Base-by-base conservation (phyloP, 1,140 invertebrate genomes). In the Eupristina koningsbergeri region DNA sequence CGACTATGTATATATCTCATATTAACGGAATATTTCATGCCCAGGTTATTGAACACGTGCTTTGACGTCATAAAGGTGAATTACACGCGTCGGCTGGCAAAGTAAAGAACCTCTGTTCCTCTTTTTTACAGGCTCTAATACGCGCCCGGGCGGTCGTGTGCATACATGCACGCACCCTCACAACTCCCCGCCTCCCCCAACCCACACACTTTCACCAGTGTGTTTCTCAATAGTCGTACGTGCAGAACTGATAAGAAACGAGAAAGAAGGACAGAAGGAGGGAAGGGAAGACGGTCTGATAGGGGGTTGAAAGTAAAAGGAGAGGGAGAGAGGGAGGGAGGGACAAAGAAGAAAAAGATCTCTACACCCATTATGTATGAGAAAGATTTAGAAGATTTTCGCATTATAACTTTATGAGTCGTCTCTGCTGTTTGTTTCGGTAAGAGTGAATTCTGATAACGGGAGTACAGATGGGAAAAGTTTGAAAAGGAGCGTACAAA, bases 31-130 rank as follows among this genome's bases (percentile, higher is more conserved):
- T 79, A 84, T 84, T 84, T 84, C 76, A 73, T 74, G 39, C 29
- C 29, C 78, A 45, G 79, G 84, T 85, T 85, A 85, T 85, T 85
- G 84, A 81, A 89, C 89, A 91, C 90, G 89, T 89, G 89, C 85
- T 88, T 86, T 91, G 89, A 92, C 90, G 91, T 91, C 90, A 92
- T 87, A 89, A 88, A 91, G 87, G 90, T 89, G 88, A 89, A 91
- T 91, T 89, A 88, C 87, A 89, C 89, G 89, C 90, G 90, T 91
- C 89, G 90, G 85, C 86, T 88, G 87, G 89, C 88, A 90, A 91
- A 91, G 91, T 88, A 89, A 89, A 89, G 88, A 85, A 64, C 41
- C 74, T 80, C 63, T 63, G n/a, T n/a, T n/a, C n/a, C n/a, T n/a
- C n/a, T n/a, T n/a, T 80, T 80, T 84, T 69, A 76, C 58, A 45